Conservation (phyloP, 2,113 vertebrate species). For the Carlito syrichta region DNA sequence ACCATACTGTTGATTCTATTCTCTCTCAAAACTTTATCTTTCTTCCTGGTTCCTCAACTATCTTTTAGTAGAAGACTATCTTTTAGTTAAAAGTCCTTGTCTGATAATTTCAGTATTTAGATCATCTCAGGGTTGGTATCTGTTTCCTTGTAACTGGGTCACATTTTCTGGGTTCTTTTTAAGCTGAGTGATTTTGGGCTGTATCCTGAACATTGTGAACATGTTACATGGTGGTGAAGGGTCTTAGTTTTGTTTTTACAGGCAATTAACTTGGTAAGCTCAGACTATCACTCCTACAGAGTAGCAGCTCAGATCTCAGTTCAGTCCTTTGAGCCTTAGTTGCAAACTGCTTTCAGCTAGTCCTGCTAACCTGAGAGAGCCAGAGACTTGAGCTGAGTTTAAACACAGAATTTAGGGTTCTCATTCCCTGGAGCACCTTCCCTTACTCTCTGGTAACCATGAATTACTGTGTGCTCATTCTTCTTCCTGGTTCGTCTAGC, state of each 20-base stretch:
- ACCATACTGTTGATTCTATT: not conserved
- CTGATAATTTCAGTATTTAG: not conserved
- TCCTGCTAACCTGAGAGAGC: not conserved
- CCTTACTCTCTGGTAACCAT: not conserved
- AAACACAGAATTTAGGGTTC: not conserved
- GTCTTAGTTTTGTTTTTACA: not conserved
- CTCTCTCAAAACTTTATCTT: not conserved
- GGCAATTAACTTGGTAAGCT: not conserved
- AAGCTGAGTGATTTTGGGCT: slow-evolving; percentile 5
- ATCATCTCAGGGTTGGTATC: not conserved
- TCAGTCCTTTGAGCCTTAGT: not conserved
- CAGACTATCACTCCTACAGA: not conserved
- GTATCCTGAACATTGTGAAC: not conserved
- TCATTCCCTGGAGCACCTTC: not conserved
- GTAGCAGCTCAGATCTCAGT: not conserved
- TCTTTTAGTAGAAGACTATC: not conserved
- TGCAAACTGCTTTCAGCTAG: not conserved
- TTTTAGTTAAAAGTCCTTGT: not conserved
- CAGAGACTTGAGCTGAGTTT: not conserved
- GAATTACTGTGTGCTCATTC: not conserved
- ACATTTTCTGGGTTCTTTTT: slow-evolving; percentile 4
- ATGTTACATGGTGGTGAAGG: not conserved
- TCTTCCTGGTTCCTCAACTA: not conserved
- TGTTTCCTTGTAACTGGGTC: slow-evolving; percentile 20
- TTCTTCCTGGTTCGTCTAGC: not conserved